Evolutionary conservation across 2,888 invertebrate species (phyloP), one percentile per base, ranked within the genome.

Genomic region (Tortricodes alternella): DNA sequence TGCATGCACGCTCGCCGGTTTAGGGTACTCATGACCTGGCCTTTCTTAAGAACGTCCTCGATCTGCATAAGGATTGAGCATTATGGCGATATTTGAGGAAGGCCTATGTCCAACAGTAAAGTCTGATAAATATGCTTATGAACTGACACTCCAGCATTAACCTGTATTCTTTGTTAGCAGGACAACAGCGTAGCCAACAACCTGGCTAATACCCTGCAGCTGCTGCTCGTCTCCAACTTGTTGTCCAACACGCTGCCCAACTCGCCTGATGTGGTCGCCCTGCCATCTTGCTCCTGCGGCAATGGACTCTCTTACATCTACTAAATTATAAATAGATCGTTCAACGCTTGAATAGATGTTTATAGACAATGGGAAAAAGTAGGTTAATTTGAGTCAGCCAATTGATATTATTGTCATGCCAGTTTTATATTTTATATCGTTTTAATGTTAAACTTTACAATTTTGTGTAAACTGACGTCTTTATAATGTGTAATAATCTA

Each of bases 111-210:
- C 23, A 23, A 8, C 2, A 23, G 3, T 1, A 8, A 9, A 9
- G 8, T 24, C 2, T 9, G 9, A 8, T 27, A 3, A n/a, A n/a
- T n/a, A n/a, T 3, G 27, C 8, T 27, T 1, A 7, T 39, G 5
- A 13, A 15, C 9, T 24, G 8, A 39, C 21, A 5, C n/a, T n/a
- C 66, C 7, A n/a, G n/a, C n/a, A n/a, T n/a, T n/a, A n/a, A n/a
- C n/a, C n/a, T n/a, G n/a, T n/a, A n/a, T n/a, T n/a, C 51, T 73
- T 0, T 66, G 76, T 0, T 80, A 80, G 0, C 83, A 85, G 58
- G 88, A 88, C 13, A 82, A 80, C 41, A 76, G 80, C 1, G 85
- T 88, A 0, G 85, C 86, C 0, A 87, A 80, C 43, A 88, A 80
- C 41, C 53, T 89, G 19, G 88, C 87, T 0, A 86, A 88, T 59